These are phyloP conservation scores for Epinephelus coioides DNA, from an alignment of 2,797 vertebrate genomes.

Conservation along the genomic window DNA sequence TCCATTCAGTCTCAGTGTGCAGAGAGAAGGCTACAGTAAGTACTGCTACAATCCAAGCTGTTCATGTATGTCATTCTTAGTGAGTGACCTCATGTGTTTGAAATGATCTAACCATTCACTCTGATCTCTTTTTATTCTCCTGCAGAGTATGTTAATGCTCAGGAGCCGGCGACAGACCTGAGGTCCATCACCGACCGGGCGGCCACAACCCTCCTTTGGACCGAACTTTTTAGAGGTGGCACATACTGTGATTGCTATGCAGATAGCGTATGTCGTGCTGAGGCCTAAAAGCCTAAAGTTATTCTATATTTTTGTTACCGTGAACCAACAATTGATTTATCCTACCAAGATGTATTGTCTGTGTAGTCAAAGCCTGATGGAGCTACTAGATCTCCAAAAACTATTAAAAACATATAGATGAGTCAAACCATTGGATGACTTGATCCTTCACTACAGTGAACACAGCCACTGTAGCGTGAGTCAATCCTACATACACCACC, in stretches of 20 bases:
- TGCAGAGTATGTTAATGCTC: constrained; percentile 90
- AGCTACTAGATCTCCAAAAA: neutral
- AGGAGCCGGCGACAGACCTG: constrained; percentile 86
- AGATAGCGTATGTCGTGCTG: neutral
- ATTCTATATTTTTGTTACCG: neutral
- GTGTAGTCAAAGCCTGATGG: neutral
- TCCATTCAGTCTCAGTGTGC: constrained; percentile 74
- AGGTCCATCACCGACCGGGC: constrained; percentile 91
- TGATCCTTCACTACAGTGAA: neutral
- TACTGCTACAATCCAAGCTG: constrained; percentile 6
- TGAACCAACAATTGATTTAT: neutral
- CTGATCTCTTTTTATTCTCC: neutral
- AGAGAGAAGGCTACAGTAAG: constrained; percentile 82
- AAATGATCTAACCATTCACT: neutral
- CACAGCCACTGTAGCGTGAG: neutral
- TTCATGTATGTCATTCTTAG: too few relatives aligned
- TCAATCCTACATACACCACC: neutral
- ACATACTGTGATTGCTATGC: constrained; percentile 4
- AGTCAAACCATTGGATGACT: neutral
- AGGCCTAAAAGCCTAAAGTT: neutral
- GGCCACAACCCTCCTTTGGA: constrained; percentile 93
- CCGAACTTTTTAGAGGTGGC: constrained; percentile 92
- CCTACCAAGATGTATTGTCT: neutral
- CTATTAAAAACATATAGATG: neutral
- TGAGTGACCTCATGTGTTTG: neutral